Conservation (phyloP, 2,113 vertebrate species). For the Takifugu flavidus region DNA sequence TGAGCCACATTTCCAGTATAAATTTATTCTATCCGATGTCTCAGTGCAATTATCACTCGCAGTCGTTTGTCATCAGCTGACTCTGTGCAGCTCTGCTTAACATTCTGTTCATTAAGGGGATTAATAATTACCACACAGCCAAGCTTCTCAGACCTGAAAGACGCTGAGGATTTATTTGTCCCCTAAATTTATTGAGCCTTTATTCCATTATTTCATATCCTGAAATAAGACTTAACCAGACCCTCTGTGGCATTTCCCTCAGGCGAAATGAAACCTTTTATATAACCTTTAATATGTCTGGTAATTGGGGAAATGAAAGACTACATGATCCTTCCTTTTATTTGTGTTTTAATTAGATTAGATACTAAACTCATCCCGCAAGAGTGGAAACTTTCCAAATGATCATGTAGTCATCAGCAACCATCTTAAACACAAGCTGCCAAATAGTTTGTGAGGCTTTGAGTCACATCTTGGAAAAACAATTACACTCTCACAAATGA, state of each 20-base stretch:
- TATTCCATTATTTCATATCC: too few species aligned
- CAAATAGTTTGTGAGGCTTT: constrained; percentile 9
- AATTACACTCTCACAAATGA: constrained; percentile 17
- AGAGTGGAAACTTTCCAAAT: too few species aligned
- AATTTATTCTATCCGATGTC: constrained; percentile 69
- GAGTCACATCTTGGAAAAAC: constrained; percentile 22
- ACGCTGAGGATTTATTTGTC: constrained; percentile 24
- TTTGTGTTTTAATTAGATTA: too few species aligned
- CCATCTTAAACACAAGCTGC: background rate
- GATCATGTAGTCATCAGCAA: too few species aligned
- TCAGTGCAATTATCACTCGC: constrained; percentile 66
- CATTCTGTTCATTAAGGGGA: constrained; percentile 64
- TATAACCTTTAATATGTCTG: too few species aligned
- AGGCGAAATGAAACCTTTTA: too few species aligned
- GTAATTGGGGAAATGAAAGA: too few species aligned
- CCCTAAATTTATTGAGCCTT: constrained; percentile 27
- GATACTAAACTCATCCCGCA: too few species aligned
- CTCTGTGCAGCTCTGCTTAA: constrained; percentile 57
- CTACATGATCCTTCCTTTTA: too few species aligned
- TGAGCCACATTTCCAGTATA: constrained; percentile 45
- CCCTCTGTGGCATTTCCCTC: too few species aligned
- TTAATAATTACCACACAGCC: constrained; percentile 62
- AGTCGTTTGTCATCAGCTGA: constrained; percentile 51
- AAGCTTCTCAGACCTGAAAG: constrained; percentile 35
- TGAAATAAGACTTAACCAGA: too few species aligned